A percentile compares a stretch with the other conserved stretches of the same genome.
Evolutionary conservation across 1,140 invertebrate species (phyloP).

Genomic region (Palaemon carinicauda): DNA sequence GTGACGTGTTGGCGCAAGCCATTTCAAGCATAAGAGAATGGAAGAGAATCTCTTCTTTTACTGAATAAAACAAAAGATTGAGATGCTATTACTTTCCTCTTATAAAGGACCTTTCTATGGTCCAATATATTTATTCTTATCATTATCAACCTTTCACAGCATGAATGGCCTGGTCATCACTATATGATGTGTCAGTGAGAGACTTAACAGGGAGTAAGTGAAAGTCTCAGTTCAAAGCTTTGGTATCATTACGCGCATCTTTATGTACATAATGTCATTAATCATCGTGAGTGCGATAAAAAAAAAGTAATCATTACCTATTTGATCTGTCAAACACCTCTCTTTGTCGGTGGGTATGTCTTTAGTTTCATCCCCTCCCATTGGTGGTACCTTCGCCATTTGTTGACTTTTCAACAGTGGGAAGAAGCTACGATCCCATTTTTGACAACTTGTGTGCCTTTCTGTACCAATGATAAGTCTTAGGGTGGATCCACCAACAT

Average conservation of each 20-base stretch:
- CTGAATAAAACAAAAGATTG: not conserved
- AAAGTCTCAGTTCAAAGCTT: slow-evolving; percentile 53
- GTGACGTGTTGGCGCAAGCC: not conserved
- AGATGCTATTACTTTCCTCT: not conserved
- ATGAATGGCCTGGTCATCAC: slow-evolving; percentile 36
- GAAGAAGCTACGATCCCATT: slow-evolving; percentile 36
- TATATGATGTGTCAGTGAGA: not conserved
- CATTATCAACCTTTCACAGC: slow-evolving; percentile 38
- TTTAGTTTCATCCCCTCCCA: slow-evolving; percentile 30
- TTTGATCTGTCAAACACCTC: slow-evolving; percentile 22
- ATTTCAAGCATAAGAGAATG: not conserved
- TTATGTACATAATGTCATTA: slow-evolving; percentile 54
- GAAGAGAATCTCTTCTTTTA: not conserved
- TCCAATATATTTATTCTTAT: not conserved
- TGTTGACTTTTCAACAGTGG: slow-evolving; percentile 29
- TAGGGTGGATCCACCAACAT: slow-evolving; percentile 22
- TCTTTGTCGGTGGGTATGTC: slow-evolving; percentile 25
- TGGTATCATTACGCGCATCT: slow-evolving; percentile 53
- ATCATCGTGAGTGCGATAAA: slow-evolving; percentile 52
- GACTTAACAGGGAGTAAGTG: slow-evolving; percentile 22
- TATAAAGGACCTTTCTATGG: slow-evolving; percentile 6
- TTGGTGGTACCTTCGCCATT: slow-evolving; percentile 36
- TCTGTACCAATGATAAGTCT: slow-evolving; percentile 47
- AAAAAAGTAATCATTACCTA: slow-evolving; percentile 31
- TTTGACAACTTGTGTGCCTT: slow-evolving; percentile 57